Conservation (phyloP, 1,140 invertebrate genomes). For the Zaprionus tsacasi region DNA sequence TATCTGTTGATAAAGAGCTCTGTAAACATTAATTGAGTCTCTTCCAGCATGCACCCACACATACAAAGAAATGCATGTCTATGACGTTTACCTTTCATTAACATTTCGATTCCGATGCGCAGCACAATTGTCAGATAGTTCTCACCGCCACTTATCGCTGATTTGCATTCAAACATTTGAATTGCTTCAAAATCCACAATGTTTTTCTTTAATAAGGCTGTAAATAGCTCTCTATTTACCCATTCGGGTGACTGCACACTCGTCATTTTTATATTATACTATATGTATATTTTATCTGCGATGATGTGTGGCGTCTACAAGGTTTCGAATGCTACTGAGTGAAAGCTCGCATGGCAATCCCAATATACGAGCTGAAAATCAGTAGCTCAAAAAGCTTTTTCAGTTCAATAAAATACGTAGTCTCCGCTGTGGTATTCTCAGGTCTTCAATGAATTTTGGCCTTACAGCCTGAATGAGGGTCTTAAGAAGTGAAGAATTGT, state of each 20-base stretch:
- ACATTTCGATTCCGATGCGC: slow-evolving; percentile 56
- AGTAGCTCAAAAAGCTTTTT: too few relatives aligned
- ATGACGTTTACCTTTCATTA: slow-evolving; percentile 55
- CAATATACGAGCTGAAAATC: background rate
- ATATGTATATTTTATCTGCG: background rate
- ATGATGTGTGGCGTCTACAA: slow-evolving; percentile 12
- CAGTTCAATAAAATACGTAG: too few relatives aligned
- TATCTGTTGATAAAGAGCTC: slow-evolving; percentile 43
- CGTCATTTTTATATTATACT: slow-evolving; percentile 32
- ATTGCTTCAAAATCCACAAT: slow-evolving; percentile 70
- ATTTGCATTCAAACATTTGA: slow-evolving; percentile 38
- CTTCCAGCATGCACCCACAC: background rate
- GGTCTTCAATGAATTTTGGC: too few relatives aligned
- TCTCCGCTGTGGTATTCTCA: too few relatives aligned
- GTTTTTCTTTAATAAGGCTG: slow-evolving; percentile 77
- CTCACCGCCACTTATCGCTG: slow-evolving; percentile 64
- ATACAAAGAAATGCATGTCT: background rate
- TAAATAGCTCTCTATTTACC: slow-evolving; percentile 84
- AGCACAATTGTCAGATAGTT: slow-evolving; percentile 73
- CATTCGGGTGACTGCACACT: slow-evolving; percentile 66
- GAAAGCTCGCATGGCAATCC: slow-evolving; percentile 22
- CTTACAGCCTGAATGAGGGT: too few relatives aligned
- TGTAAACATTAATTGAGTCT: background rate
- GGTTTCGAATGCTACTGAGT: slow-evolving; percentile 23
- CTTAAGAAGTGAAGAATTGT: too few relatives aligned